Evolutionary conservation across 2,888 invertebrate genomes (phyloP), one percentile per base, ranked within the genome.

Genomic region (Drosophila phalerata): DNA sequence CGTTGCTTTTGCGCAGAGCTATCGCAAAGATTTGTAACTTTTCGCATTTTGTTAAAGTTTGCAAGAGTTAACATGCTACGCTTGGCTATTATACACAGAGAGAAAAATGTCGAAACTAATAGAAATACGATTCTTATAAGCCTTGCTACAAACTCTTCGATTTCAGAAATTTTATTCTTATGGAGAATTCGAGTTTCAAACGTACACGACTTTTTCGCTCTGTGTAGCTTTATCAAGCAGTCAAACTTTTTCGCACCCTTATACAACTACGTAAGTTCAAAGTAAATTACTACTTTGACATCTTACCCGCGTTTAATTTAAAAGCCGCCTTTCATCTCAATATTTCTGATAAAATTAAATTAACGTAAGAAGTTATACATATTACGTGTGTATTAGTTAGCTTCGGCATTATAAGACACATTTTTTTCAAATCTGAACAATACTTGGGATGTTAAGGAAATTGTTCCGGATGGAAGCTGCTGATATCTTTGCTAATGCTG

Each of bases 401-500:
- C 9, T 17, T 28, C 3, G 2, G 11, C 30, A 48, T 30, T n/a
- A 43, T 43, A 8, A 22, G n/a, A n/a, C 3, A 43, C n/a, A n/a
- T n/a, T 22, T 43, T 43, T 43, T 22, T 8, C 13, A 8, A 8
- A n/a, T 8, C 3, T 3, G 13, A 43, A n/a, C 13, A 25, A 49
- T 34, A 13, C 30, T 2, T 19, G 3, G 6, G 17, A 17, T 10
- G 11, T 17, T 11, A 19, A 42, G 2, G 13, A 22, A 42, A 22
- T 22, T 19, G 11, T 6, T 2, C 22, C 13, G 19, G 6, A 32
- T 13, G 32, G 48, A 13, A 48, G 32, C 19, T 32, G 17, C 22
- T 22, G 22, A 19, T 19, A 49, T 32, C 17, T 32, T 17, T 13
- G 32, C 49, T 87, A 88, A 85, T 82, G 75, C 85, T 85, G 85